These are phyloP conservation scores for Drosophila planitibia DNA, from an alignment of 2,888 invertebrate genomes.

Conservation along the genomic window DNA sequence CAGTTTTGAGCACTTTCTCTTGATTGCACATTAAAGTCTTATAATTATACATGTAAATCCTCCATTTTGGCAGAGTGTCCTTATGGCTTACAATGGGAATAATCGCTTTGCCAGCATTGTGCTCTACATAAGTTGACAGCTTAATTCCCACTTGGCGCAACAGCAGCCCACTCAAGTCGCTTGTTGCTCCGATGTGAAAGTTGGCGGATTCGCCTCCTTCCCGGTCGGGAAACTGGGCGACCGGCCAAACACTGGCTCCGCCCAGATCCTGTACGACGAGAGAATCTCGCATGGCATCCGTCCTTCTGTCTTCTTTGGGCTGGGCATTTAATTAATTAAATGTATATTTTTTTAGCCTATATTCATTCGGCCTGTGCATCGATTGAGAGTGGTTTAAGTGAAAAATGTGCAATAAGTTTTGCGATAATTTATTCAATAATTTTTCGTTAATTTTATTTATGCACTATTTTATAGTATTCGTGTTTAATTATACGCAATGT, in stretches of 20 bases:
- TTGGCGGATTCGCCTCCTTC: constrained; percentile 47
- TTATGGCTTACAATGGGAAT: not conserved
- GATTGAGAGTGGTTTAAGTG: not conserved
- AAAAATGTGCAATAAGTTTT: constrained; percentile 36
- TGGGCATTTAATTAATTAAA: constrained; percentile 5
- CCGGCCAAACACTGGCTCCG: constrained; percentile 28
- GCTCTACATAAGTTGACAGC: constrained; percentile 46
- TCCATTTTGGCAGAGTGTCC: constrained; percentile 1
- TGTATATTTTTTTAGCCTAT: not conserved
- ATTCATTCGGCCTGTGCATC: not conserved
- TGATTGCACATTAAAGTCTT: not conserved
- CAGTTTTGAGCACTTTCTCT: too few species aligned
- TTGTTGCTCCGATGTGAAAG: constrained; percentile 22
- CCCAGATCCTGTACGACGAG: constrained; percentile 46
- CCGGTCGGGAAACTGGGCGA: constrained; percentile 35
- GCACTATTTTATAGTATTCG: constrained; percentile 83
- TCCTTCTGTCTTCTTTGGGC: constrained; percentile 40
- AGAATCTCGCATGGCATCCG: constrained; percentile 45
- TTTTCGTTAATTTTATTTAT: constrained; percentile 76
- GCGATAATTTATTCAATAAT: constrained; percentile 80
- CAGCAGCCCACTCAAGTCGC: not conserved
- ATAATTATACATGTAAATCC: not conserved
- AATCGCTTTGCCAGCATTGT: constrained; percentile 47
- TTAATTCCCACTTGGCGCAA: constrained; percentile 14
- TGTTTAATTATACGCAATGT: constrained; percentile 72